A percentile compares a stretch with the other conserved stretches of the same genome.
phyloP scores from a whole-genome alignment of 2,113 vertebrate species.

The Ophthalmotilapia sp. region DNA sequence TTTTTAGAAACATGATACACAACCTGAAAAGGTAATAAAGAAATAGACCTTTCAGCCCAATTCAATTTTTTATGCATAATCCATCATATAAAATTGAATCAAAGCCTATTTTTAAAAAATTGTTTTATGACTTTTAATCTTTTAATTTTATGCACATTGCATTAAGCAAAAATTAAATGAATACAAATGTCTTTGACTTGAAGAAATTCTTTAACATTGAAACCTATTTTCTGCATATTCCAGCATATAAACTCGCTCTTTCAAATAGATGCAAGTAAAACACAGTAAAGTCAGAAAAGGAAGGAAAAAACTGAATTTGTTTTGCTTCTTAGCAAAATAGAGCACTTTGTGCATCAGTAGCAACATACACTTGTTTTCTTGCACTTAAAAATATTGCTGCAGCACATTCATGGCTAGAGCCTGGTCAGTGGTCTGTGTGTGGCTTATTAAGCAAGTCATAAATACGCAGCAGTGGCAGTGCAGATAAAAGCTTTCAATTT shows the following conservation, averaged over 20 bases:
- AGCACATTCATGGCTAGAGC: not conserved
- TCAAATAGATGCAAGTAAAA: not conserved
- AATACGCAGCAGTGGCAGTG: not conserved
- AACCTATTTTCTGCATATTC: not conserved
- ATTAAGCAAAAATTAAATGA: not conserved
- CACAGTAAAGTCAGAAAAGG: not conserved
- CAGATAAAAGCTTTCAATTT: not conserved
- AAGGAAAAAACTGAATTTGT: not conserved
- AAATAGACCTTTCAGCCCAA: not conserved
- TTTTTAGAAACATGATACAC: not conserved
- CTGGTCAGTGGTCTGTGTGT: not conserved
- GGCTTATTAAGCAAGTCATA: not conserved
- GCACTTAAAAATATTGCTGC: not conserved
- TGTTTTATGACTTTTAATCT: not conserved
- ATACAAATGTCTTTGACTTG: not conserved
- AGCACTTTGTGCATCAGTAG: not conserved
- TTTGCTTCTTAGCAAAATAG: not conserved
- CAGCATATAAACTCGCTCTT: not conserved
- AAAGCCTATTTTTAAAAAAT: not conserved
- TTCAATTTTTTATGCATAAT: not conserved
- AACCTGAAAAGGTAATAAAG: not conserved
- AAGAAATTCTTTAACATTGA: not conserved
- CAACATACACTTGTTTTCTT: not conserved
- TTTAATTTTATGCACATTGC: not conserved
- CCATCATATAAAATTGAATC: not conserved